Conservation (phyloP, 1,140 invertebrate genomes). For the Plutomurus gul region DNA sequence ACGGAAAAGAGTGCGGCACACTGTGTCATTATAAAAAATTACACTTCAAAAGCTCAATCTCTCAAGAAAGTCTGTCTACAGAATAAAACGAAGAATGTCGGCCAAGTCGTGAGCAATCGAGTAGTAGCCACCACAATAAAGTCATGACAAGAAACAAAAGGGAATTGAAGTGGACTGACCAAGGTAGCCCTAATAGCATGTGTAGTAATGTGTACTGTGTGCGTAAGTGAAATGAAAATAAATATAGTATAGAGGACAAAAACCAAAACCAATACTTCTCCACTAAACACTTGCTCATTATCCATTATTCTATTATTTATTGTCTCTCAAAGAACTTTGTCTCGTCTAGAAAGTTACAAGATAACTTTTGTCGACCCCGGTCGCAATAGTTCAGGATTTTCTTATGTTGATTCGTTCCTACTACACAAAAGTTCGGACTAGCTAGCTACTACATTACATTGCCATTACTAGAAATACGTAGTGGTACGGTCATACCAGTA, state of each 20-base stretch:
- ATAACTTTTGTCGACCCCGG: too few species aligned
- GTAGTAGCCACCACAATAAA: conserved; percentile 12
- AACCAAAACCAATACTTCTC: neutral
- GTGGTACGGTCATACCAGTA: neutral
- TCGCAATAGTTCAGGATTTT: too few species aligned
- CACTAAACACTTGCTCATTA: conserved; percentile 1
- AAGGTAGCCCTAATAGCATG: neutral
- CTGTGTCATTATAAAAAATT: neutral
- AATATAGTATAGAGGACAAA: neutral
- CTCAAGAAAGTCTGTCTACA: neutral
- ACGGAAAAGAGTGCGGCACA: neutral
- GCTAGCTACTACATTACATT: neutral
- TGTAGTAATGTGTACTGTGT: neutral
- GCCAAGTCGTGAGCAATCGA: conserved; percentile 6
- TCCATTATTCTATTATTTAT: conserved; percentile 13
- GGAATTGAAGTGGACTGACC: neutral
- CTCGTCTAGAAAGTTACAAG: too few species aligned
- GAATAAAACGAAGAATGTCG: neutral
- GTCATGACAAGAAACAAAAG: conserved; percentile 8
- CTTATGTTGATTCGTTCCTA: too few species aligned
- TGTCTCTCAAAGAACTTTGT: neutral
- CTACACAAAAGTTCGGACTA: too few species aligned
- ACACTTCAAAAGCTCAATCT: neutral
- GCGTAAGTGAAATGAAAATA: neutral
- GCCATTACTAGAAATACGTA: neutral